Evolutionary conservation across 2,113 vertebrate species (phyloP).

Genomic region (Oncorhynchus kisutch): DNA sequence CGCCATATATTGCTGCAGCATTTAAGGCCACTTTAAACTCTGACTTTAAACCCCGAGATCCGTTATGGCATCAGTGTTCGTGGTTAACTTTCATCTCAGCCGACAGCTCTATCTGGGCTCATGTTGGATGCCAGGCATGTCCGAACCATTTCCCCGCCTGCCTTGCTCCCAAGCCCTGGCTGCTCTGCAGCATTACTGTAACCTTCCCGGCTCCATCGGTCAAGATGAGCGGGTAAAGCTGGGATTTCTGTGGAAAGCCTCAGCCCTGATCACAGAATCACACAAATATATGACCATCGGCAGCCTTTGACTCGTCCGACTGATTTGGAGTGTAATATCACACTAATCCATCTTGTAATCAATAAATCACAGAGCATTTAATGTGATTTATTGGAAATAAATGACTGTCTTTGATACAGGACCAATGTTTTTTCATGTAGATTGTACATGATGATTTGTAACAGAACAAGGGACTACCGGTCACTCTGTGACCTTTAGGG

Average conservation of each 20-base stretch:
- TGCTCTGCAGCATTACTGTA: not conserved
- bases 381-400: not conserved
- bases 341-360: not conserved
- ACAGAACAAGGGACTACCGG: not conserved
- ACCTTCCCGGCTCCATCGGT: not conserved
- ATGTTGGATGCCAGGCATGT: constrained; percentile 2
- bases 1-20: too few relatives aligned
- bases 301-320: not conserved
- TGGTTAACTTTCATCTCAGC: not conserved
- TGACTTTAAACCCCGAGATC: not conserved
- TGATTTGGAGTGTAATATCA: not conserved
- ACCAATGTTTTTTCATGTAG: not conserved
- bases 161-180: not conserved
- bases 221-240: not conserved
- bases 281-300: not conserved
- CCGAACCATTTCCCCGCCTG: not conserved
- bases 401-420: not conserved
- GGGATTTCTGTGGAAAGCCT: not conserved
- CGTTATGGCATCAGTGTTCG: not conserved
- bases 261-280: not conserved
- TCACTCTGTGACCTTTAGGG: not conserved
- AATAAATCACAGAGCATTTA: not conserved
- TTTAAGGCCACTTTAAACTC: too few relatives aligned
- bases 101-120: constrained; percentile 2
- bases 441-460: not conserved